A percentile compares a stretch with the other conserved stretches of the same genome.
phyloP scores from a whole-genome alignment of 2,888 invertebrate genomes.

The Hydriomena furcata region DNA sequence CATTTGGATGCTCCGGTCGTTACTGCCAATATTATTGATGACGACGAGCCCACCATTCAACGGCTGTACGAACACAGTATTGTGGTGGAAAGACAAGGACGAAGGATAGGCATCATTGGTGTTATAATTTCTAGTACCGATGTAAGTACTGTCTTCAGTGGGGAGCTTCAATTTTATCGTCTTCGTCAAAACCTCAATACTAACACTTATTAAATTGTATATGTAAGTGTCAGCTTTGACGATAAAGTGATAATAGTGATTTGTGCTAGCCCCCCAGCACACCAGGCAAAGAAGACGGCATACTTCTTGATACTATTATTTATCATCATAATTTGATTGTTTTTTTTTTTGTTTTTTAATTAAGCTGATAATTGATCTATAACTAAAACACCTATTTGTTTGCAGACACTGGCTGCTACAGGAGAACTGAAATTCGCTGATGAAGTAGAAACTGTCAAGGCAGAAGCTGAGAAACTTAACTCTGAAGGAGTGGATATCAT shows the following conservation, averaged over 20 bases:
- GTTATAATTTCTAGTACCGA: constrained; percentile 78
- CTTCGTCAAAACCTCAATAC: too few relatives aligned
- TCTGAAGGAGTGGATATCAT: constrained; percentile 88
- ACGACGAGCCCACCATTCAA: constrained; percentile 86
- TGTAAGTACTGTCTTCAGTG: constrained; percentile 50
- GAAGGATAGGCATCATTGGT: constrained; percentile 91
- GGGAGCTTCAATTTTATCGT: too few relatives aligned
- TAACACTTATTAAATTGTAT: too few relatives aligned
- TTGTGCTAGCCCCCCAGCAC: too few relatives aligned
- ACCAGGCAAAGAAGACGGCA: too few relatives aligned
- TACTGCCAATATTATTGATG: constrained; percentile 89
- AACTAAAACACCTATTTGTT: too few relatives aligned
- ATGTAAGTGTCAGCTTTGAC: too few relatives aligned
- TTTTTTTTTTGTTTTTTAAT: too few relatives aligned
- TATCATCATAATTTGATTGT: too few relatives aligned
- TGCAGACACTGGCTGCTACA: constrained; percentile 85
- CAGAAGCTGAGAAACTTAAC: constrained; percentile 86
- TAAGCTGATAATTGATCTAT: too few relatives aligned
- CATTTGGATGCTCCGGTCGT: constrained; percentile 86
- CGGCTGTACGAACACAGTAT: constrained; percentile 86
- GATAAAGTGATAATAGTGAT: too few relatives aligned
- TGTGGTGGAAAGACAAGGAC: constrained; percentile 85
- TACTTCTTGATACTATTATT: too few relatives aligned
- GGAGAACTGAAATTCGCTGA: constrained; percentile 87
- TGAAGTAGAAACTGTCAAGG: constrained; percentile 86